Base-by-base conservation (phyloP, 92 coral and sea anemone genomes). In the Galaxea fascicularis region DNA sequence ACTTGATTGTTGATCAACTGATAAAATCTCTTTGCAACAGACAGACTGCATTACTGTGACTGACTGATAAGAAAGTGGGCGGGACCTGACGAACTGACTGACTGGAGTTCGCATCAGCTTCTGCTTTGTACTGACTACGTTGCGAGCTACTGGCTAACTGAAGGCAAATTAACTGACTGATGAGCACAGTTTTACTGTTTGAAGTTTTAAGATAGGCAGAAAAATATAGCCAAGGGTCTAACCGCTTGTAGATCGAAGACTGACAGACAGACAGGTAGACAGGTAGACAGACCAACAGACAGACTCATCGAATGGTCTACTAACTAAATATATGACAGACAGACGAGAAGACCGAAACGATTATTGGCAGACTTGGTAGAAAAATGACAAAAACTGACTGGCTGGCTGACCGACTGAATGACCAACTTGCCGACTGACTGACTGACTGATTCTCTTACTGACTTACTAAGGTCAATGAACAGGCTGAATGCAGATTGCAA, bases 181-280 rank as follows among this genome's bases (percentile, higher is more conserved):
- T 29, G 4, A 4, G 31, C 52, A 9, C 27, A 76, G 68, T 14
- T 17, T 22, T 0, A 20, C 4, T n/a, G 0, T n/a, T n/a, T n/a
- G 17, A 17, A 22, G 18, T 35, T 35, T 35, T 44, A 27, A 27
- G 21, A 69, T 8, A 45, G 17, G 24, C 49, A 21, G 12, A 74
- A 41, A 10, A 8, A 25, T 35, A 5, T n/a, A 35, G 41, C 3
- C 41, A 6, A 35, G 41, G 41, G 3, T 35, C 41, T 35, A 35
- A 2, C 41, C 6, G 41, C 41, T 35, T 35, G 6, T 35, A 6
- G 6, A 35, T 6, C 41, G 12, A 20, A 12, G 35, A 76, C 51
- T 10, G 14, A 76, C 80, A 16, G 58, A 77, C 30, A n/a, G 70
- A 76, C 29, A 17, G 29, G 57, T 69, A 54, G 70, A 31, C 17